Evolutionary conservation across 1,140 invertebrate genomes (phyloP).

Genomic region (Heterodera carotae): DNA sequence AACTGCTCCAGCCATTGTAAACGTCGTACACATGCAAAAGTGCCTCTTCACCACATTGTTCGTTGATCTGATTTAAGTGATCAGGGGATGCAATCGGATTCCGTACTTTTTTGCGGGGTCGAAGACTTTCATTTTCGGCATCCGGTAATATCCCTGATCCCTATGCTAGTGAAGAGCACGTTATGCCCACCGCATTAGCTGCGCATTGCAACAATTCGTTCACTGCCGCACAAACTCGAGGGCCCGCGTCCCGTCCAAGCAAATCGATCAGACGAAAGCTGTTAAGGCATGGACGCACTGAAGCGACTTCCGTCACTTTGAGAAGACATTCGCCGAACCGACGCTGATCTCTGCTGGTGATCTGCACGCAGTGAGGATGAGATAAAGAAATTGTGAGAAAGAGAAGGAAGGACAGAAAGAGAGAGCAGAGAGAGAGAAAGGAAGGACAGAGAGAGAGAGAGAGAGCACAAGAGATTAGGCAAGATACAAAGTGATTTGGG

Average conservation of each 20-base stretch:
- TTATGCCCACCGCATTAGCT: constrained; percentile 23
- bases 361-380: constrained; percentile 34
- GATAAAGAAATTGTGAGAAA: constrained; percentile 10
- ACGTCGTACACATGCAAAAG: constrained; percentile 62
- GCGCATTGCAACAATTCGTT: constrained; percentile 52
- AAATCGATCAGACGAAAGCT: constrained; percentile 51
- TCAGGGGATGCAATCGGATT: background rate
- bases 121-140: no score
- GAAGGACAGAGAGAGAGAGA: no score
- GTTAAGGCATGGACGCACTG: constrained; percentile 48
- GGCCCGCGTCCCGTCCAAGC: constrained; percentile 41
- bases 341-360: constrained; percentile 47
- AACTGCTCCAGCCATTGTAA: constrained; percentile 51
- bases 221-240: constrained; percentile 48
- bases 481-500: no score
- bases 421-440: no score
- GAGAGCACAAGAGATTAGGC: no score
- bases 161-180: no score
- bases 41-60: constrained; percentile 57
- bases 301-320: constrained; percentile 40
- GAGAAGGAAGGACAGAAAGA: background rate
- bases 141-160: no score
- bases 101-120: background rate
- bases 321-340: constrained; percentile 46
- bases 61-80: constrained; percentile 1